Conservation (phyloP, 2,113 vertebrate genomes). For the Dolichallabes microphthalmus region DNA sequence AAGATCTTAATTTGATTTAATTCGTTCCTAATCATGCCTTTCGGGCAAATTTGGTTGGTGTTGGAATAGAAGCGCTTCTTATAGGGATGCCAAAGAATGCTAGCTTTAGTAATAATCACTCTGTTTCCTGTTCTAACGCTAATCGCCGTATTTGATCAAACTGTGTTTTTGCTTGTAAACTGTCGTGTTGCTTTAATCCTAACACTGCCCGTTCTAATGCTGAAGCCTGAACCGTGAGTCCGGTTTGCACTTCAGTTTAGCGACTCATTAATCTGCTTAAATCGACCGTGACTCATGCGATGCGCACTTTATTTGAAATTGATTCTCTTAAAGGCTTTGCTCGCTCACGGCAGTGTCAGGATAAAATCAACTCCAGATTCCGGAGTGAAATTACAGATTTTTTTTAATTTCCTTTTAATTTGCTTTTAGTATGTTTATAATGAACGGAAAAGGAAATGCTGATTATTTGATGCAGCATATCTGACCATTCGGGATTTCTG, state of each 20-base stretch:
- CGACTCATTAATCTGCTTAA: slow-evolving; percentile 24
- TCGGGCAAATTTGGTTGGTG: background rate
- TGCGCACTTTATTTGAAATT: background rate
- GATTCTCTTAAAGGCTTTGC: background rate
- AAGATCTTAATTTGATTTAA: background rate
- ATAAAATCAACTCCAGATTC: background rate
- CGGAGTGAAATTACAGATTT: background rate
- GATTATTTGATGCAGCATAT: background rate
- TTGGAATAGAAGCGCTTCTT: background rate
- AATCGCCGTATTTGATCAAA: background rate
- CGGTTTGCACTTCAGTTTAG: background rate
- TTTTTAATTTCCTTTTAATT: background rate
- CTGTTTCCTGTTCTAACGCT: background rate
- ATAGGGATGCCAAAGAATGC: background rate
- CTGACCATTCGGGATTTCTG: background rate
- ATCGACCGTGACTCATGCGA: background rate
- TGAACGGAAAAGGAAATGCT: background rate
- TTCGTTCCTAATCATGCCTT: background rate
- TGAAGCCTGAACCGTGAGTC: slow-evolving; percentile 11
- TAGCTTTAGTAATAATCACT: background rate
- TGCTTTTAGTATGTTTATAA: background rate
- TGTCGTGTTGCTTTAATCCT: slow-evolving; percentile 26
- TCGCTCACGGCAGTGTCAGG: background rate
- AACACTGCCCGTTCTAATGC: background rate
- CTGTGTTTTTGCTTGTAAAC: background rate